phyloP scores from a whole-genome alignment of 2,888 invertebrate species.

The Pristionchus exspectatus region DNA sequence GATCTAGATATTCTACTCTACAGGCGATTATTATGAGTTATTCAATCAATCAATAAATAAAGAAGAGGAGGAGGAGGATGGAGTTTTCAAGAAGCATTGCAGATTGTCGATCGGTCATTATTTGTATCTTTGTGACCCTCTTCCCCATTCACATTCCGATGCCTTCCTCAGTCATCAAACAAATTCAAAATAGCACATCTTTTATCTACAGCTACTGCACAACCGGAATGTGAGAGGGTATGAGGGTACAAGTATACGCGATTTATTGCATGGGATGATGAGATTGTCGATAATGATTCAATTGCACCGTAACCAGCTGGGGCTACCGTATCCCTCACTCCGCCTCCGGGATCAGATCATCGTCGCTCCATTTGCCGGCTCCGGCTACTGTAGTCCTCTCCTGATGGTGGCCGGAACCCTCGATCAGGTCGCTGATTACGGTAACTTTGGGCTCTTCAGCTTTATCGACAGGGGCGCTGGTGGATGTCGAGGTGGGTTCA shows the following conservation, averaged over 20 bases:
- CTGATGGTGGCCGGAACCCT: not conserved
- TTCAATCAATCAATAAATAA: not conserved
- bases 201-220: conserved; percentile 27
- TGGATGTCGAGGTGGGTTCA: not conserved
- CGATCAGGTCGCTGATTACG: not conserved
- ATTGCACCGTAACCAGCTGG: not conserved
- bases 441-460: not conserved
- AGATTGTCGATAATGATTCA: not conserved
- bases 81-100: not conserved
- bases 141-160: not conserved
- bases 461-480: not conserved
- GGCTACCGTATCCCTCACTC: conserved; percentile 27
- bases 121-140: not conserved
- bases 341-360: conserved; percentile 10
- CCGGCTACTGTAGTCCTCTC: not conserved
- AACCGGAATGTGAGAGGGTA: not conserved
- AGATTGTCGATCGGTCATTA: not conserved
- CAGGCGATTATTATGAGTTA: not conserved
- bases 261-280: conserved; percentile 22
- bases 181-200: not conserved
- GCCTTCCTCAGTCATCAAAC: not conserved
- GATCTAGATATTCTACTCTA: too few species aligned
- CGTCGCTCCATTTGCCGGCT: not conserved
- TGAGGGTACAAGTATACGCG: not conserved
- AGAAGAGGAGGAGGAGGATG: not conserved